Base-by-base conservation (phyloP, 2,888 invertebrate genomes). In the Agrotis exclamationis region DNA sequence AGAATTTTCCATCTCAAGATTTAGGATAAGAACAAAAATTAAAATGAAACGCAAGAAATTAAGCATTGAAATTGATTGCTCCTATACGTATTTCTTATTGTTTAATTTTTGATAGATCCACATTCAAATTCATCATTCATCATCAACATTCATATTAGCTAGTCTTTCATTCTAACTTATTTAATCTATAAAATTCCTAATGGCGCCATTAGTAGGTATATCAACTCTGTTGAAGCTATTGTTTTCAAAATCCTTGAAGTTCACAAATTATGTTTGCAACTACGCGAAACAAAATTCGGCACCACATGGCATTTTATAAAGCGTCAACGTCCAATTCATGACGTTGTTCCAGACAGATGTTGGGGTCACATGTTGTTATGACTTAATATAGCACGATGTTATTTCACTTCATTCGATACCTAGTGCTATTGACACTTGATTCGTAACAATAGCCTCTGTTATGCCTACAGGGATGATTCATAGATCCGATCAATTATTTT, bases 361-460 rank as follows among this genome's bases (percentile, higher is more conserved):
- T 64, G 57, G 64, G 51, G 48, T 64, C 64, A 58, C 11, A 53
- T 44, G 24, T 73, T 70, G 66, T 79, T 70, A 70, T 81, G 65
- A 76, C 45, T 67, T 57, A 68, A 68, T 74, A 44, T 13, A 45
- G 20, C 39, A 56, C 51, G 47, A 54, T 64, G 53, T 72, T 83
- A 63, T 67, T 70, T 56, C n/a, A 62, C 50, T 64, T 56, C 22
- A 60, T 53, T 63, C 51, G 14, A 54, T 63, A 54, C 56, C 45
- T 18, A 65, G 47, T 67, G 84, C 63, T 80, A 76, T 69, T 76
- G 78, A 80, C 78, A 74, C 69, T 65, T 54, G 39, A 48, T 70
- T 53, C 18, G 58, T 58, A 74, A 76, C 66, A 80, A 75, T 70
- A 70, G n/a, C 22, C 54, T 65, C 51, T 67, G 58, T 76, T 56